Conservation (phyloP, 2,797 vertebrate species). For the Falco biarmicus region DNA sequence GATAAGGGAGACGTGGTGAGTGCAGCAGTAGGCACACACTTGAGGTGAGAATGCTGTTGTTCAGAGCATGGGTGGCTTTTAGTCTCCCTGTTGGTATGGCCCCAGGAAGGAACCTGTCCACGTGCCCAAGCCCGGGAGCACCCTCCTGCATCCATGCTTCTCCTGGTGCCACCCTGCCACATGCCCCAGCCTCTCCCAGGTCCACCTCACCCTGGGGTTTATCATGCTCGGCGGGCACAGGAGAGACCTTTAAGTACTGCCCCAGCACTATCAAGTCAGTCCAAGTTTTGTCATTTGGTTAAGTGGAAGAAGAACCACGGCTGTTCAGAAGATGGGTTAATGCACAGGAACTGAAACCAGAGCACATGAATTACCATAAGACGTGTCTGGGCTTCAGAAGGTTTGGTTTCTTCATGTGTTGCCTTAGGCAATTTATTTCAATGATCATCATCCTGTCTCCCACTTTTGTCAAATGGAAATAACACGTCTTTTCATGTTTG, state of each 20-base stretch:
- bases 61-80: fast-evolving
- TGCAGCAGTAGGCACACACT: neutral
- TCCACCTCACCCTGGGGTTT: neutral
- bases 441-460: neutral
- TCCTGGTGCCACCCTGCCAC: fast-evolving
- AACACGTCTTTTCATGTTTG: neutral
- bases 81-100: neutral
- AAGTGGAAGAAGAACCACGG: neutral
- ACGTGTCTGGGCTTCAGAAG: neutral
- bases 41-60: neutral
- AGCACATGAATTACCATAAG: neutral
- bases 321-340: neutral
- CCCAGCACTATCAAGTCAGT: neutral
- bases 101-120: neutral
- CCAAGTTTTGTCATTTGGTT: neutral
- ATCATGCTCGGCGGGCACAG: fast-evolving
- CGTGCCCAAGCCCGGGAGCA: neutral
- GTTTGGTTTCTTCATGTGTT: neutral
- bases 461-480: constrained; percentile 29
- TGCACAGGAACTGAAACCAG: constrained; percentile 11
- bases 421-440: neutral
- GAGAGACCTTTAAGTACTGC: neutral
- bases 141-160: fast-evolving
- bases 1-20: neutral
- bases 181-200: neutral